phyloP scores from a whole-genome alignment of 2,888 invertebrate species.

The Drosophila pseudotakahashii region DNA sequence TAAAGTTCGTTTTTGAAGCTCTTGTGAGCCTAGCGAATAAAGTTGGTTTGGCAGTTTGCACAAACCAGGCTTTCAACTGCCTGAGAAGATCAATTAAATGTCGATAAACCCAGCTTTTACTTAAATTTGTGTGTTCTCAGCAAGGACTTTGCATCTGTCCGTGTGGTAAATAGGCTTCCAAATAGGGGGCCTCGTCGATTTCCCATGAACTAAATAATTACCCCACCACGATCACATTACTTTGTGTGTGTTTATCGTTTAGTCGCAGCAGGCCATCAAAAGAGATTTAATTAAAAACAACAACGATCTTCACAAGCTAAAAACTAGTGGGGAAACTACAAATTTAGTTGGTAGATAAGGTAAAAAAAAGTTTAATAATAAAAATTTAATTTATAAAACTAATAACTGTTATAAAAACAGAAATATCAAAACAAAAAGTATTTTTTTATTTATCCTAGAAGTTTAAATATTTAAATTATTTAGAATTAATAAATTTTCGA shows the following conservation, averaged over 20 bases:
- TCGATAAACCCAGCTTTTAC: not conserved
- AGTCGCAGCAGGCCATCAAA: not conserved
- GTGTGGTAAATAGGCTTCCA: not conserved
- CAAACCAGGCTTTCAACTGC: not conserved
- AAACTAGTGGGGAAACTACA: too few relatives aligned
- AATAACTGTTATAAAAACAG: too few relatives aligned
- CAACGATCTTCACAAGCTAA: not conserved
- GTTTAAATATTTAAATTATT: too few relatives aligned
- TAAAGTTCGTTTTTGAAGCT: not conserved
- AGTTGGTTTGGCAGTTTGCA: not conserved
- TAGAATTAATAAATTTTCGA: too few relatives aligned
- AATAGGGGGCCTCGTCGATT: not conserved
- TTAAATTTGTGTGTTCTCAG: slow-evolving; percentile 2
- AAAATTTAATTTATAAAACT: too few relatives aligned
- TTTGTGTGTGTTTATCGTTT: not conserved
- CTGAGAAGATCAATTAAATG: slow-evolving; percentile 20
- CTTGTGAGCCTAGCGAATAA: not conserved
- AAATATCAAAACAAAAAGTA: too few relatives aligned
- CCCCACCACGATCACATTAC: not conserved
- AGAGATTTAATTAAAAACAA: not conserved
- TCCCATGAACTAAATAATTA: not conserved
- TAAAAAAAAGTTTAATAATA: too few relatives aligned
- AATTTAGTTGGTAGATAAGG: too few relatives aligned
- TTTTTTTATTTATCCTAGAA: too few relatives aligned
- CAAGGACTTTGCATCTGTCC: not conserved